Conservation (phyloP, 2,888 invertebrate species). For the Mimumesa dahlbomi region DNA sequence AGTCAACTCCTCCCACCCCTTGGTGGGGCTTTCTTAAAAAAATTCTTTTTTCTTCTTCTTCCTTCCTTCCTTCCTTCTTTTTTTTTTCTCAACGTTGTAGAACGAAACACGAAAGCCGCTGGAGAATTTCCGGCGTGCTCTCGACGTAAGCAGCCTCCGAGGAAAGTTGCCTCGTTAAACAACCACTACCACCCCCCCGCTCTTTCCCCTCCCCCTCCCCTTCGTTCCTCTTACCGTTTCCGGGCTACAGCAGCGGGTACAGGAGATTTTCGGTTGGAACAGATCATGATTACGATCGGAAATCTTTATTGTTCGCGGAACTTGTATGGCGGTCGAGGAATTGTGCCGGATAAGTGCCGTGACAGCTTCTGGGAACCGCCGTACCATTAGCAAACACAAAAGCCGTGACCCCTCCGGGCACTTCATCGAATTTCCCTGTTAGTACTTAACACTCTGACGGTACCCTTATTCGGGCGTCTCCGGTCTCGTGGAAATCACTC, state of each 20-base stretch:
- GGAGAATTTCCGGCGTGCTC: slow-evolving; percentile 43
- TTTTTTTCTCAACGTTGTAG: slow-evolving; percentile 16
- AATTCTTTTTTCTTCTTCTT: slow-evolving; percentile 27
- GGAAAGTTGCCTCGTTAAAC: slow-evolving; percentile 56
- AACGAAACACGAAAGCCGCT: slow-evolving; percentile 9
- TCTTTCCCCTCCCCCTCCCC: too few relatives aligned
- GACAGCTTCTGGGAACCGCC: too few relatives aligned
- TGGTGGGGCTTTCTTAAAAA: slow-evolving; percentile 43
- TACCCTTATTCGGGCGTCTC: too few relatives aligned
- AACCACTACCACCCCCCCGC: slow-evolving; percentile 40
- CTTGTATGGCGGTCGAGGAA: too few relatives aligned
- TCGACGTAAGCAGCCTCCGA: slow-evolving; percentile 19
- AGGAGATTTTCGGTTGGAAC: slow-evolving; percentile 5
- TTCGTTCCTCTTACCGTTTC: too few relatives aligned
- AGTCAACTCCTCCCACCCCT: slow-evolving; percentile 21
- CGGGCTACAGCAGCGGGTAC: not conserved
- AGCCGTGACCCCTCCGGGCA: too few relatives aligned
- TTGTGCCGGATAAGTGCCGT: too few relatives aligned
- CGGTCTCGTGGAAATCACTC: too few relatives aligned
- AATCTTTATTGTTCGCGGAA: too few relatives aligned
- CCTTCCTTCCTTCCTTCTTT: slow-evolving; percentile 20
- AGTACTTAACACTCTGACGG: too few relatives aligned
- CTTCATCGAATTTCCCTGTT: too few relatives aligned
- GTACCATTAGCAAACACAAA: too few relatives aligned
- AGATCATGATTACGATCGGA: slow-evolving; percentile 10